Percentiles rank a stretch among this genome's conserved stretches.
Conservation (phyloP, 2,113 vertebrate species). For the Chaetodon trifascialis region DNA sequence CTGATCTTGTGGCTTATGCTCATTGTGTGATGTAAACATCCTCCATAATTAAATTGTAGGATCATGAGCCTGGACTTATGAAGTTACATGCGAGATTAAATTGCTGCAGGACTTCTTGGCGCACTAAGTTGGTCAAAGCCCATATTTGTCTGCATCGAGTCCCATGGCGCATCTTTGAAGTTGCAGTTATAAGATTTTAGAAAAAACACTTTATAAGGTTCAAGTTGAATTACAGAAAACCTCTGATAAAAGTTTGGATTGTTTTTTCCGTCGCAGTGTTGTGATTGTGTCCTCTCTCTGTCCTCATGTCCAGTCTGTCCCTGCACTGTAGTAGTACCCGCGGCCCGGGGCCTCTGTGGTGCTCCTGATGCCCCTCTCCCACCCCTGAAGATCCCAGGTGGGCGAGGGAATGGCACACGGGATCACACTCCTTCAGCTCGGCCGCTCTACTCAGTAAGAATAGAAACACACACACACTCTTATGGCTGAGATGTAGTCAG, state of each 20-base stretch:
- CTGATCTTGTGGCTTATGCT: not conserved
- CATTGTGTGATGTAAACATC: not conserved
- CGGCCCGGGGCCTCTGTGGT: conserved; percentile 99
- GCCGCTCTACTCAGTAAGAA: conserved; percentile 92
- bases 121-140: not conserved
- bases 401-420: conserved; percentile 99
- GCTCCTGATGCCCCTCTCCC: conserved; percentile 99
- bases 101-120: not conserved
- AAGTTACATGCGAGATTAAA: not conserved
- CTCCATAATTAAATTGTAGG: not conserved
- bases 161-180: not conserved
- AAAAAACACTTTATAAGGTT: not conserved
- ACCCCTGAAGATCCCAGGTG: conserved; percentile 99
- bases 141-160: not conserved
- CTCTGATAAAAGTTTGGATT: not conserved
- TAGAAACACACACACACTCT: not conserved
- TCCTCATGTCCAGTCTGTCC: conserved; percentile 85
- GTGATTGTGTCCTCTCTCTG: not conserved
- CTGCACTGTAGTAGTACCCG: conserved; percentile 97
- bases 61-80: not conserved
- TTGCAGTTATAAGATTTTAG: not conserved
- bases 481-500: not conserved
- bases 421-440: conserved; percentile 99
- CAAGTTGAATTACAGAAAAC: not conserved
- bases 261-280: not conserved